Conservation (phyloP, 2,113 vertebrate genomes). For the Grus americana region DNA sequence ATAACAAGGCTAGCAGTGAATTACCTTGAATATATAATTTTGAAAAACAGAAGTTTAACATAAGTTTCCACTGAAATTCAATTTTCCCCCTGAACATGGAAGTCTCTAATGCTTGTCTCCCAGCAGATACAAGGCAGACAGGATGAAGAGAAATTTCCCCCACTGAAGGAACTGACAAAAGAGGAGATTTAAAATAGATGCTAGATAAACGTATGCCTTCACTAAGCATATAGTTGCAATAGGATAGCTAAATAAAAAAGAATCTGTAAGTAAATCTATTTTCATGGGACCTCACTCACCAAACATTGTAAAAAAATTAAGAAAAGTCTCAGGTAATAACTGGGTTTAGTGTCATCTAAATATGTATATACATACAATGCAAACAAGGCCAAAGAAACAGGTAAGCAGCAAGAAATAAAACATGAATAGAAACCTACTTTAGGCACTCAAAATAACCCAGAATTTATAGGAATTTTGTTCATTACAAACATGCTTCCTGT, state of each 20-base stretch:
- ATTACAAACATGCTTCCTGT: constrained; percentile 1
- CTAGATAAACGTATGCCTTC: not conserved
- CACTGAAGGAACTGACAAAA: not conserved
- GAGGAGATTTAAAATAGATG: not conserved
- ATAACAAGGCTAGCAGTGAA: not conserved
- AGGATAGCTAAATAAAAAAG: not conserved
- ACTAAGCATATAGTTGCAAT: not conserved
- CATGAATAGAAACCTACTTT: not conserved
- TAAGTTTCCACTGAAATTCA: not conserved
- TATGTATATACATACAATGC: not conserved
- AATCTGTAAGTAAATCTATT: not conserved
- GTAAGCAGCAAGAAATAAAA: not conserved
- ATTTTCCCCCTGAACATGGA: not conserved
- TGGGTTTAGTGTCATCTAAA: not conserved
- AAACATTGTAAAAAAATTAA: not conserved
- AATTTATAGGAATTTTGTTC: not conserved
- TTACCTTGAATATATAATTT: not conserved
- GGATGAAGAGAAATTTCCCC: not conserved
- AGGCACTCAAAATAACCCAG: not conserved
- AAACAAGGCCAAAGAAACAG: not conserved
- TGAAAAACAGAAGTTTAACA: not conserved
- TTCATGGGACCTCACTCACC: not conserved
- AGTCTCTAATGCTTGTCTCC: not conserved
- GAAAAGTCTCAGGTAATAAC: not conserved
- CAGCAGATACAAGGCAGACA: not conserved